Conservation (phyloP, 2,113 vertebrate species). For the Aphelocoma coerulescens region DNA sequence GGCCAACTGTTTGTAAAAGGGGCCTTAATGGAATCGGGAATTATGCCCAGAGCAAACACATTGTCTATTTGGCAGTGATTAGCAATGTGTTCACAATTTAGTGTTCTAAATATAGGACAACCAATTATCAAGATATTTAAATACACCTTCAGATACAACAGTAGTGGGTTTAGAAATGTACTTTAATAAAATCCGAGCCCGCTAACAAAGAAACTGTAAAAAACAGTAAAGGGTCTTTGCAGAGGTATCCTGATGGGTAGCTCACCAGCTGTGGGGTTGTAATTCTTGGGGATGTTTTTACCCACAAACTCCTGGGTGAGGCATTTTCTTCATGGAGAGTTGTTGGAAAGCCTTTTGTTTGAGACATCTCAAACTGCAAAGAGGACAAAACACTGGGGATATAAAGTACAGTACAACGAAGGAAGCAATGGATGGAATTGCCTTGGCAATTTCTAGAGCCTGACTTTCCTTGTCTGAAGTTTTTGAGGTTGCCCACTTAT, state of each 20-base stretch:
- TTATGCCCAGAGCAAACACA: conserved; percentile 12
- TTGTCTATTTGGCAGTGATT: not conserved
- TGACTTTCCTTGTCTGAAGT: not conserved
- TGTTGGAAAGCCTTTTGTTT: not conserved
- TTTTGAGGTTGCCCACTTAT: not conserved
- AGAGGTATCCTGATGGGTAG: not conserved
- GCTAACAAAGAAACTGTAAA: not conserved
- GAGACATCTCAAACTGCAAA: not conserved
- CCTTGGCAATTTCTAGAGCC: not conserved
- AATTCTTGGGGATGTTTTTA: not conserved
- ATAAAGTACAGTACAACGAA: not conserved
- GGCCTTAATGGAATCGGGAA: conserved; percentile 15
- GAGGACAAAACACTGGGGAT: not conserved
- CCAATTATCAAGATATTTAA: not conserved
- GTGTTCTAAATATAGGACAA: not conserved
- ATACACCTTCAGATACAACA: not conserved
- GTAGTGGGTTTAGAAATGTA: not conserved
- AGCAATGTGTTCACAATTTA: conserved; percentile 3
- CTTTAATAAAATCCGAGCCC: not conserved
- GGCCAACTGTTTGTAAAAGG: not conserved
- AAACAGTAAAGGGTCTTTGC: not conserved
- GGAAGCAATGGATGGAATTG: not conserved
- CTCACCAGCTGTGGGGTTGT: not conserved
- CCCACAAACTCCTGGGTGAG: not conserved
- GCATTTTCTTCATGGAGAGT: not conserved